phyloP scores from a whole-genome alignment of 2,797 vertebrate species.

The Macrochelys suwanniensis region DNA sequence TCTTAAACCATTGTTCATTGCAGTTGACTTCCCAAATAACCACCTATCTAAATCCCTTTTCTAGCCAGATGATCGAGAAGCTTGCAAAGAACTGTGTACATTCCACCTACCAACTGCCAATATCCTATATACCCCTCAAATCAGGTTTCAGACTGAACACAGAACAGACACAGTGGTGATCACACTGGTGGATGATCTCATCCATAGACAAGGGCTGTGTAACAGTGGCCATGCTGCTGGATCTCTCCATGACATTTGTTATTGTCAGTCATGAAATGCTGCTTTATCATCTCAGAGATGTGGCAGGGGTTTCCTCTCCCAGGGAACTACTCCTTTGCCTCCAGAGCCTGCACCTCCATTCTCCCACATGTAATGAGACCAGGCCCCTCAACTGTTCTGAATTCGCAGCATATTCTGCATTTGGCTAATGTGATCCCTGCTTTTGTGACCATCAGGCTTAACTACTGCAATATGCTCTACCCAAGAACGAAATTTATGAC shows the following conservation, averaged over 20 bases:
- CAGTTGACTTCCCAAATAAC: slow-evolving; percentile 21
- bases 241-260: not conserved
- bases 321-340: not conserved
- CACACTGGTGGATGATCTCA: fast-evolving
- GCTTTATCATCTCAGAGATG: not conserved
- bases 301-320: not conserved
- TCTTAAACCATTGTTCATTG: slow-evolving; percentile 8
- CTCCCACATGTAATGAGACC: not conserved
- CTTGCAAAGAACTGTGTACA: not conserved
- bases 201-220: not conserved
- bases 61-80: not conserved
- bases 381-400: not conserved
- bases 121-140: not conserved
- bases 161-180: not conserved
- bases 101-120: not conserved
- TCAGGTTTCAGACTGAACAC: not conserved
- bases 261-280: not conserved
- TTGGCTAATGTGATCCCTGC: not conserved
- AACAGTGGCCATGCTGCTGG: fast-evolving
- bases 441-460: not conserved
- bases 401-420: not conserved
- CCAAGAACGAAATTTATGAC: not conserved
- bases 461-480: not conserved
- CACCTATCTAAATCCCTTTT: slow-evolving; percentile 14
- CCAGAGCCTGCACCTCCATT: not conserved